Conservation (phyloP, 2,113 vertebrate species). For the Raphicerus campestris region DNA sequence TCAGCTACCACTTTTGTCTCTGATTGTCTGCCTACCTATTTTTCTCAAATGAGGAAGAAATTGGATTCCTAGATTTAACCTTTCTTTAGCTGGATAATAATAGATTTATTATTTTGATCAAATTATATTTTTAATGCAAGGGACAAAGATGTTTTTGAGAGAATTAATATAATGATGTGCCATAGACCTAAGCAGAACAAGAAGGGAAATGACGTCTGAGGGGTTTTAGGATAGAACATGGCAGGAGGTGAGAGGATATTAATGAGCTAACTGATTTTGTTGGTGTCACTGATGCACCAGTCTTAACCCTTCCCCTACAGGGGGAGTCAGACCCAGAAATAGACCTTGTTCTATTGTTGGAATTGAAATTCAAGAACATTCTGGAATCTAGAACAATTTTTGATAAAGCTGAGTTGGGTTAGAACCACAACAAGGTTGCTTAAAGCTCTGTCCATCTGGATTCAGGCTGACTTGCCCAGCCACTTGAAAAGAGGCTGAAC, state of each 20-base stretch:
- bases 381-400: background rate
- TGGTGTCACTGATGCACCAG: background rate
- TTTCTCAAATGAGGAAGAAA: conserved; percentile 3
- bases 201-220: background rate
- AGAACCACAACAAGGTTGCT: background rate
- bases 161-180: background rate
- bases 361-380: background rate
- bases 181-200: background rate
- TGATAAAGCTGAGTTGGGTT: background rate
- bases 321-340: background rate
- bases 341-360: background rate
- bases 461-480: background rate
- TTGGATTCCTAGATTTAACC: conserved; percentile 5
- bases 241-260: background rate
- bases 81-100: background rate
- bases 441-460: background rate
- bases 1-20: background rate
- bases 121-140: conserved; percentile 24
- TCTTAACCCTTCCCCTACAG: background rate
- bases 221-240: background rate
- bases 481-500: background rate
- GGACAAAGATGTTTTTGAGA: background rate
- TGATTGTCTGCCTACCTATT: background rate
- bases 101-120: background rate
- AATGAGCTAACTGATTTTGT: background rate